phyloP scores from a whole-genome alignment of 2,888 invertebrate genomes.

The Stenichneumon culpator region DNA sequence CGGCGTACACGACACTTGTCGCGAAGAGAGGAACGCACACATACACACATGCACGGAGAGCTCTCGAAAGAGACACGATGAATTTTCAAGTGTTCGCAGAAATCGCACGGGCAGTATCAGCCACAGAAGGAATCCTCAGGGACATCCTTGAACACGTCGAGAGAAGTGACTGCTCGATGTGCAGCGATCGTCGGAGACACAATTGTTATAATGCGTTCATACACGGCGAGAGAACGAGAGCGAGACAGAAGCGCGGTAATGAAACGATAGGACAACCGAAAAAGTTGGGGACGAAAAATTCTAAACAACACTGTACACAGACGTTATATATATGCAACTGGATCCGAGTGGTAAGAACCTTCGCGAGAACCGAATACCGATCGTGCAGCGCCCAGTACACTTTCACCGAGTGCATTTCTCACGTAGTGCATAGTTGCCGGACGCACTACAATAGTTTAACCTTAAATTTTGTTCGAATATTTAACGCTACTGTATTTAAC shows the following conservation, averaged over 20 bases:
- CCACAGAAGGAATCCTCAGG: constrained; percentile 58
- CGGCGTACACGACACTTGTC: constrained; percentile 20
- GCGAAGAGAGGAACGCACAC: constrained; percentile 1
- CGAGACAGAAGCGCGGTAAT: not conserved
- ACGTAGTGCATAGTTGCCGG: constrained; percentile 68
- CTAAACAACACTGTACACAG: not conserved
- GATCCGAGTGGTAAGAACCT: constrained; percentile 63
- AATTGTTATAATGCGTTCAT: not conserved
- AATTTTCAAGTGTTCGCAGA: constrained; percentile 42
- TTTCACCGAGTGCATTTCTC: constrained; percentile 75
- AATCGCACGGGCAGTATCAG: constrained; percentile 18
- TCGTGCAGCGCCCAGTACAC: constrained; percentile 68
- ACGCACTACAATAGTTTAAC: constrained; percentile 63
- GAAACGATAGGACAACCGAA: not conserved
- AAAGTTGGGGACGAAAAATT: not conserved
- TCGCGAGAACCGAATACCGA: constrained; percentile 64
- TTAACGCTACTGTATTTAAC: not conserved
- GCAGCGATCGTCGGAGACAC: not conserved
- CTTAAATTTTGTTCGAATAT: constrained; percentile 62
- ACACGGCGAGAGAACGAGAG: not conserved
- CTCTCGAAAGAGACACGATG: not conserved
- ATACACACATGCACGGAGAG: constrained; percentile 1
- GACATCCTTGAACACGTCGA: constrained; percentile 61
- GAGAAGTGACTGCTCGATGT: constrained; percentile 15
- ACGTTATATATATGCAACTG: constrained; percentile 41